Base-by-base conservation (phyloP, 2,888 invertebrate species). In the Mongoloraphidia duomilia region DNA sequence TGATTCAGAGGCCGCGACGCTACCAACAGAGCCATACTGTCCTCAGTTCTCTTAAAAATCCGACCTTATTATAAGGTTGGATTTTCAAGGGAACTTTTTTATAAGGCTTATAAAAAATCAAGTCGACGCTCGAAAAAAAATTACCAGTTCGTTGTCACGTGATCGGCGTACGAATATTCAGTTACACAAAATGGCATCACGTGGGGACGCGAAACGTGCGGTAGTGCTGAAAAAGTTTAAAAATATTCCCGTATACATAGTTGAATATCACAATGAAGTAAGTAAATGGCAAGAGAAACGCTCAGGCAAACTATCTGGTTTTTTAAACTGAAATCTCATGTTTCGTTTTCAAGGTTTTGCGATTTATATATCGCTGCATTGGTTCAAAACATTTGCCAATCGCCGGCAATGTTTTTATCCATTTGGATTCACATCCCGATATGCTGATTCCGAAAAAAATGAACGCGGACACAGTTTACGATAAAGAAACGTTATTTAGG, bases 361-460 rank as follows among this genome's bases (percentile, higher is more conserved):
- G 82, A 54, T 83, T 81, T 63, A 80, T 89, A 56, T 86, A 88
- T 64, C 76, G 83, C 2, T 82, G 81, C 55, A 78, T 89, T 56
- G 87, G 84, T 42, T 82, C 84, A 2, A 88, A 86, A 60, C 82
- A 84, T 65, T 71, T 94, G 52, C 89, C 90, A 0, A 67, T 90
- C 47, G 75, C 80, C 61, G 81, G 80, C 43, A 82, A 82, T 49
- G 76, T 81, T 1, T 69, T 94, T 49, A 67, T 94, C 35, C 93
- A 94, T 65, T 79, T 94, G 56, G 94, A 94, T 66, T 88, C 93
- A 0, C 94, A 94, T 70, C 93, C 93, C 6, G 94, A 94, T 62
- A 78, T 94, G 78, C 76, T 91, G 12, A 77, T 93, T 57, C 86
- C 91, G 38, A 77, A 81, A 55, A 74, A 79, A 55, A 77, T 93